Evolutionary conservation across 1,140 invertebrate species (phyloP).

Genomic region (Eurosta solidaginis): DNA sequence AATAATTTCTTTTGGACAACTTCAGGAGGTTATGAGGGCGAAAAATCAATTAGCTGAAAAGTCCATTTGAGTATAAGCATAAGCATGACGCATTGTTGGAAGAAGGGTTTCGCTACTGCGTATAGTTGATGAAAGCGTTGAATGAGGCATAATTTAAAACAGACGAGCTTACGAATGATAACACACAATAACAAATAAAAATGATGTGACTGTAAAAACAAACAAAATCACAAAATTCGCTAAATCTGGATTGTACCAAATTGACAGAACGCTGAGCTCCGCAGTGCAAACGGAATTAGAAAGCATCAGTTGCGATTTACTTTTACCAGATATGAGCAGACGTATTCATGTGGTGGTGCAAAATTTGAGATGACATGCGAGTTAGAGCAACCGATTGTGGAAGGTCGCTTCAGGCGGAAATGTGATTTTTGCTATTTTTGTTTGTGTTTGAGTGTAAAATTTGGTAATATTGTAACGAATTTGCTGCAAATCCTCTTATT

Average conservation of each 20-base stretch:
- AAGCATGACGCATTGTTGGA: not conserved
- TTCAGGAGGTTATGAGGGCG: not conserved
- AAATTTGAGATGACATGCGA: not conserved
- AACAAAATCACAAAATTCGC: slow-evolving; percentile 5
- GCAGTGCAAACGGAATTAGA: slow-evolving; percentile 30
- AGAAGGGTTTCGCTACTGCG: slow-evolving; percentile 1
- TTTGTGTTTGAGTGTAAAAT: not conserved
- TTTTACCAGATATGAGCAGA: not conserved
- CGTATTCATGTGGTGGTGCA: not conserved
- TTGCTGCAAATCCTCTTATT: too few species aligned
- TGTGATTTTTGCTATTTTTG: not conserved
- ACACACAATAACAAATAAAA: not conserved
- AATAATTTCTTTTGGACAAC: too few species aligned
- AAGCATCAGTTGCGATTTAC: slow-evolving; percentile 34
- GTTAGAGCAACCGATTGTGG: not conserved
- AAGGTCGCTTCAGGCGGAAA: not conserved
- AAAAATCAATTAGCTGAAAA: not conserved
- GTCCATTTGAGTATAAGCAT: not conserved
- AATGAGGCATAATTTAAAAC: slow-evolving; percentile 29
- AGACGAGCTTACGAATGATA: not conserved
- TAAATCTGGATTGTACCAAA: not conserved
- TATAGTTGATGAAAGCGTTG: not conserved
- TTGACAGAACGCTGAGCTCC: slow-evolving; percentile 12
- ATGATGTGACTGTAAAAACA: not conserved
- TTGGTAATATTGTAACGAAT: too few species aligned